Evolutionary conservation across 2,888 invertebrate genomes (phyloP).

Genomic region (Caradrina clavipalpis): DNA sequence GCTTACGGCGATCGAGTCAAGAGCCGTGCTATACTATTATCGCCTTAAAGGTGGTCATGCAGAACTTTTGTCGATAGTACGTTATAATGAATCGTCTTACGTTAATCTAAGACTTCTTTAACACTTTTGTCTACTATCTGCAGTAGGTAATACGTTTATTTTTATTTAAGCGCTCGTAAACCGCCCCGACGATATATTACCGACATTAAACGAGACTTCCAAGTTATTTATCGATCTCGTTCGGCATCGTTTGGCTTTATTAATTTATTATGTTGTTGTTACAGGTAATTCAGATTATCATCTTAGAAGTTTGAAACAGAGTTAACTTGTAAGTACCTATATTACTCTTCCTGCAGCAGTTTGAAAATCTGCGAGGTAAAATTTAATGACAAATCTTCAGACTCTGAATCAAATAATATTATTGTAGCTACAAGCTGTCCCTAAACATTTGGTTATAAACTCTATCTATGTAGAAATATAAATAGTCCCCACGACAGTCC

Average conservation of each 20-base stretch:
- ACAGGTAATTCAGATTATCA: constrained; percentile 64
- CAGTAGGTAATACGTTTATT: constrained; percentile 66
- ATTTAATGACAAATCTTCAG: neutral
- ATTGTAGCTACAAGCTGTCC: neutral
- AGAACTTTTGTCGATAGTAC: too few relatives aligned
- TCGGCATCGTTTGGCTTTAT: constrained; percentile 51
- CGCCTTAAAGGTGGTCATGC: too few relatives aligned
- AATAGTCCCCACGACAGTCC: neutral
- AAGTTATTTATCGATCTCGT: constrained; percentile 65
- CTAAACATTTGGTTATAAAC: too few relatives aligned
- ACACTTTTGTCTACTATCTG: constrained; percentile 63
- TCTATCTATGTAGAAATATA: neutral
- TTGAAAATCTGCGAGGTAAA: neutral
- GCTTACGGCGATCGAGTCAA: too few relatives aligned
- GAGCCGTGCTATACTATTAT: too few relatives aligned
- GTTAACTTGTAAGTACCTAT: constrained; percentile 31
- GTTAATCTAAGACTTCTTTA: constrained; percentile 35
- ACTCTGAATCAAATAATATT: neutral
- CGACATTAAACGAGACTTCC: constrained; percentile 62
- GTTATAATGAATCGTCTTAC: constrained; percentile 36
- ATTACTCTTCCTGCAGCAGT: neutral
- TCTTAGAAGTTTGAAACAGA: neutral
- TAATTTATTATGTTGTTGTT: constrained; percentile 67
- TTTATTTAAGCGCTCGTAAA: constrained; percentile 59
- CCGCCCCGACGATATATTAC: constrained; percentile 52